Base-by-base conservation (phyloP, 2,888 invertebrate species). In the Masnerella sp. region DNA sequence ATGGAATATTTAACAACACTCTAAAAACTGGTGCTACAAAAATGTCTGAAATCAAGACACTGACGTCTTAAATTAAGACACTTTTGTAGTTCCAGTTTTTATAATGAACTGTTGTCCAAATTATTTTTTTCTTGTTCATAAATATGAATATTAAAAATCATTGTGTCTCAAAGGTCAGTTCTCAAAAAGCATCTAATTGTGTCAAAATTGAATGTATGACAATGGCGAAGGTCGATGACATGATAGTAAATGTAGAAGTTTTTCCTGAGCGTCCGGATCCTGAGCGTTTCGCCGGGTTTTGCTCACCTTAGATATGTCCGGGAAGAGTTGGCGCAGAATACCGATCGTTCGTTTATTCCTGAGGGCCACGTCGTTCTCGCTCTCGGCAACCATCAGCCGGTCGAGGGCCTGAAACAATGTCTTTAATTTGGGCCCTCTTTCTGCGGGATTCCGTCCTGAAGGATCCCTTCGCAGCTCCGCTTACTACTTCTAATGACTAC, bases 341-440 rank as follows among this genome's bases (percentile, higher is more conserved):
- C 94, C 94, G 83, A 94, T 93, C 79, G 94, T 94, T 84, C 94
- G 90, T 88, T 94, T 94, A 88, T 92, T 93, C 82, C 94, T 90
- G 79, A 92, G 91, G 84, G 91, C 91, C 77, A 91, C 88, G 84
- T 91, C 91, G 75, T 89, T 89, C 85, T 92, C 91, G 74, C 91
- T 90, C 78, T 92, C 91, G 77, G 91, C 91, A 80, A 93, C 89
- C 88, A 92, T 90, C 85, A 93, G 88, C 75, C 92, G 91, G 80
- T 92, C 90, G 77, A 93, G 89, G 71, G 90, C 92, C 93, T 93
- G 90, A 56, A 83, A 77, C 62, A 74, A 65, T 68, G 49, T 56
- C 71, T 70, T 45, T 69, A 77, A 64, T 78, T 78, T 79, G 58
- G 71, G 77, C 77, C 77, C 74, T 73, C 61, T 59, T n/a, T 36